These are phyloP conservation scores for Drosophila pegasa DNA, from an alignment of 2,888 invertebrate species.

Conservation along the genomic window DNA sequence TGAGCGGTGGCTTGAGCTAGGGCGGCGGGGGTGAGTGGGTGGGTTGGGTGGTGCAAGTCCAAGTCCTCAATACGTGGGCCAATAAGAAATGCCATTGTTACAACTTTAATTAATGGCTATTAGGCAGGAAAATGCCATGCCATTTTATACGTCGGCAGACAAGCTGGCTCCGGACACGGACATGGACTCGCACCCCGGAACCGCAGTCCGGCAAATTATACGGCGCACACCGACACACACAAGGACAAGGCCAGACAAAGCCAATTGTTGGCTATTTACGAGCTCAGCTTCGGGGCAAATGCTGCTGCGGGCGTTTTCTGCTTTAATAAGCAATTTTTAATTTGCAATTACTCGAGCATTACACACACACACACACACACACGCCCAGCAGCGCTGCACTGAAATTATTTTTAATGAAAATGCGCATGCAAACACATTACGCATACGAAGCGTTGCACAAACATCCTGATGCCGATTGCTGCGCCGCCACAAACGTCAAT, in stretches of 20 bases:
- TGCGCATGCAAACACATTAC: conserved; percentile 70
- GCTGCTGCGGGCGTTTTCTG: conserved; percentile 54
- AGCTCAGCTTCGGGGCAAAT: conserved; percentile 24
- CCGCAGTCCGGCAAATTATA: conserved; percentile 47
- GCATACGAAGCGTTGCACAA: conserved; percentile 67
- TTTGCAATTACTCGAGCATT: conserved; percentile 76
- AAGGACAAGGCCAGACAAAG: conserved; percentile 25
- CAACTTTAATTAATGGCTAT: conserved; percentile 75
- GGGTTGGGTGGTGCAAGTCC: background rate
- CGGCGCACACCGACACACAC: conserved; percentile 10
- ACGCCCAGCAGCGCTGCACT: conserved; percentile 23
- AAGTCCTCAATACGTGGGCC: conserved; percentile 41
- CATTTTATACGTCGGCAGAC: conserved; percentile 59
- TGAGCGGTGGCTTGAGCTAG: too few species aligned
- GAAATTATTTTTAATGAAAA: conserved; percentile 74
- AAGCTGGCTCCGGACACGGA: conserved; percentile 35
- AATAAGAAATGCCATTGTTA: conserved; percentile 73
- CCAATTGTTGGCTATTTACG: conserved; percentile 63
- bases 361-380: conserved; percentile 10
- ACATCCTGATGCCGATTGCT: conserved; percentile 38
- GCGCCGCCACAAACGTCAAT: conserved; percentile 51
- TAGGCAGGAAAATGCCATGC: conserved; percentile 59
- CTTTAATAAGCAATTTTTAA: conserved; percentile 81
- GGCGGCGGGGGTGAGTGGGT: background rate
- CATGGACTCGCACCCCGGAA: conserved; percentile 22